A percentile compares a stretch with the other conserved stretches of the same genome.
Conservation (phyloP, 2,888 invertebrate genomes). For the Vanessa cardui region DNA sequence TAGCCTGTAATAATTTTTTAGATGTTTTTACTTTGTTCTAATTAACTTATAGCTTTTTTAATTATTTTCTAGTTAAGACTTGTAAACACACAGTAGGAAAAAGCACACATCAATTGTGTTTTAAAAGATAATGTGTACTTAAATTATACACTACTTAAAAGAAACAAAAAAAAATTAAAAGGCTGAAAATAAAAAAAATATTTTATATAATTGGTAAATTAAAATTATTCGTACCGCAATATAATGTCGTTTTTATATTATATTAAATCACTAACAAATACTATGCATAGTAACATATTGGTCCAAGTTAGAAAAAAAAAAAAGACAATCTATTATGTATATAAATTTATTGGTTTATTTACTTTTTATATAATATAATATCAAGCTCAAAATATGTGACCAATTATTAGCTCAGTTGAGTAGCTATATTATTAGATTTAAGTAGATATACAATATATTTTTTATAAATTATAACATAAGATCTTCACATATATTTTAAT, state of each 20-base stretch:
- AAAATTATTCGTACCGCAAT: too few relatives aligned
- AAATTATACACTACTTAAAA: background rate
- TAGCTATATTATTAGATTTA: background rate
- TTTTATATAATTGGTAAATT: too few relatives aligned
- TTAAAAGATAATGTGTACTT: background rate
- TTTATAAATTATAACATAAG: background rate
- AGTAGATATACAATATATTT: background rate
- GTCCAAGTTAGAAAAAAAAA: background rate
- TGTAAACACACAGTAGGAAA: too few relatives aligned
- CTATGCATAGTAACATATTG: too few relatives aligned
- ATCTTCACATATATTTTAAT: conserved; percentile 2
- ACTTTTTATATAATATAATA: background rate
- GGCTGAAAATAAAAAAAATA: background rate
- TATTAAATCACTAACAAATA: too few relatives aligned
- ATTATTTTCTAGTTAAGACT: too few relatives aligned
- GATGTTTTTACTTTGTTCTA: too few relatives aligned
- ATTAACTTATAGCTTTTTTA: too few relatives aligned
- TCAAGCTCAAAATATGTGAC: conserved; percentile 3
- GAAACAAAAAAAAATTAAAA: background rate
- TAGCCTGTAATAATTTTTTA: too few relatives aligned
- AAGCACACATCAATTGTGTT: too few relatives aligned
- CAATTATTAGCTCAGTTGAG: background rate
- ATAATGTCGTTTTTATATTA: too few relatives aligned
- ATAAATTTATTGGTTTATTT: background rate
- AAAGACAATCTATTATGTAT: background rate